Percentiles rank a stretch among this genome's conserved stretches.
Evolutionary conservation across 1,140 invertebrate species (phyloP).

Genomic region (Mactra quadrangularis): DNA sequence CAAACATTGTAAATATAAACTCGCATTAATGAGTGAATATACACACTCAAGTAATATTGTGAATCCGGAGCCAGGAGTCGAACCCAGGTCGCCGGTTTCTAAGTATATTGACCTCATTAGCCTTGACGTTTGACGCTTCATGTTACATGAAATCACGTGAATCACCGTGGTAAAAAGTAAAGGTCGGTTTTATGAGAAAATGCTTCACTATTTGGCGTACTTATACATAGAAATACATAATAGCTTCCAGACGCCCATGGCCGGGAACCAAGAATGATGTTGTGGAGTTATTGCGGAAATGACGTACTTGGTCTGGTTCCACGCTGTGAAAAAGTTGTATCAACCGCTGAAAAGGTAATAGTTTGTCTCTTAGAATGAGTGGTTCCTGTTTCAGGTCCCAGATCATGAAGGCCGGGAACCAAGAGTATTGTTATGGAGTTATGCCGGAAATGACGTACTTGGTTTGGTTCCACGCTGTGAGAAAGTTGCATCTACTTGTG

Average conservation of each 20-base stretch:
- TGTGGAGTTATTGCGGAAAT: constrained; percentile 22
- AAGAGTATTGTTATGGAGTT: constrained; percentile 45
- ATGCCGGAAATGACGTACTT: constrained; percentile 54
- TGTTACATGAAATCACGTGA: too few relatives aligned
- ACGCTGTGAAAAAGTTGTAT: constrained; percentile 14
- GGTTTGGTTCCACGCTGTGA: constrained; percentile 49
- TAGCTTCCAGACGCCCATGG: constrained; percentile 19
- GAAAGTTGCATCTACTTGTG: constrained; percentile 49
- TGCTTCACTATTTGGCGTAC: background rate
- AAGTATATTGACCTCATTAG: too few relatives aligned
- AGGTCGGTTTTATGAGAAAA: too few relatives aligned
- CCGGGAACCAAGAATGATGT: constrained; percentile 36
- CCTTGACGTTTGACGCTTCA: too few relatives aligned
- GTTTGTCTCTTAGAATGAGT: background rate
- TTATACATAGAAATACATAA: too few relatives aligned
- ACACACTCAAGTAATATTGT: too few relatives aligned
- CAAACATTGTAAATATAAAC: too few relatives aligned
- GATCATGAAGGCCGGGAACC: constrained; percentile 47
- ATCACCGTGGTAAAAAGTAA: too few relatives aligned
- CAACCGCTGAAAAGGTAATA: constrained; percentile 6
- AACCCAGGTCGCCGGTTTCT: too few relatives aligned
- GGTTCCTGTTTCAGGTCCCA: constrained; percentile 33
- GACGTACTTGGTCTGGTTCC: constrained; percentile 31
- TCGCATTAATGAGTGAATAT: too few relatives aligned
- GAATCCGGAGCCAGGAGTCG: too few relatives aligned